A percentile compares a stretch with the other conserved stretches of the same genome.
These are phyloP conservation scores for Callorhinus ursinus DNA, from an alignment of 2,113 vertebrate species.

Conservation along the genomic window DNA sequence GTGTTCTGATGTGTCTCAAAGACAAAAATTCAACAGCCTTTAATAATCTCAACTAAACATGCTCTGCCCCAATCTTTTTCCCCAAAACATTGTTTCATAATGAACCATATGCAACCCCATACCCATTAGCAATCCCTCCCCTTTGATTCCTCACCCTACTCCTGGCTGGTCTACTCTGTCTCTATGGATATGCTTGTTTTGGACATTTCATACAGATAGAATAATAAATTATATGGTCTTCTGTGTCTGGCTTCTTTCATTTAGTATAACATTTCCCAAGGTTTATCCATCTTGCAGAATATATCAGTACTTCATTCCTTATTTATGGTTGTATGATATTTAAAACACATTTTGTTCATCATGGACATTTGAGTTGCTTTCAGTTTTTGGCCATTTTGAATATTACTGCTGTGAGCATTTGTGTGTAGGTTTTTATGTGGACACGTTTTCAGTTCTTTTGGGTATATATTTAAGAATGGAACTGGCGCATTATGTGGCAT, in stretches of 20 bases:
- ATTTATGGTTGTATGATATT: not conserved
- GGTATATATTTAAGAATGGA: not conserved
- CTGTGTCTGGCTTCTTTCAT: not conserved
- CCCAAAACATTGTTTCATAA: not conserved
- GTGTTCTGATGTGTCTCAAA: not conserved
- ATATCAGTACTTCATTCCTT: not conserved
- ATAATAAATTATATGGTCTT: not conserved
- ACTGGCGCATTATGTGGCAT: not conserved
- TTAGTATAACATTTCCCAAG: not conserved
- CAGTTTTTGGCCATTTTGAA: not conserved
- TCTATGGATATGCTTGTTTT: not conserved
- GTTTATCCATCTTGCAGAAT: not conserved
- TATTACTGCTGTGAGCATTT: not conserved
- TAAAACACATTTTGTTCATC: not conserved
- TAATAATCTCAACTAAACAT: not conserved
- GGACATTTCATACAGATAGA: not conserved
- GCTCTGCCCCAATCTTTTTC: not conserved
- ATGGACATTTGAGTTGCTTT: not conserved
- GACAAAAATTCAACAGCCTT: not conserved
- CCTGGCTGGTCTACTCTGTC: not conserved
- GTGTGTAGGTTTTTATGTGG: not conserved
- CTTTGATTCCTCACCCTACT: not conserved
- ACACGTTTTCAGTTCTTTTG: not conserved
- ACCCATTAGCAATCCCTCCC: not conserved
- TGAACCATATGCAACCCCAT: not conserved